Base-by-base conservation (phyloP, 2,113 vertebrate genomes). In the Prolemur simus region DNA sequence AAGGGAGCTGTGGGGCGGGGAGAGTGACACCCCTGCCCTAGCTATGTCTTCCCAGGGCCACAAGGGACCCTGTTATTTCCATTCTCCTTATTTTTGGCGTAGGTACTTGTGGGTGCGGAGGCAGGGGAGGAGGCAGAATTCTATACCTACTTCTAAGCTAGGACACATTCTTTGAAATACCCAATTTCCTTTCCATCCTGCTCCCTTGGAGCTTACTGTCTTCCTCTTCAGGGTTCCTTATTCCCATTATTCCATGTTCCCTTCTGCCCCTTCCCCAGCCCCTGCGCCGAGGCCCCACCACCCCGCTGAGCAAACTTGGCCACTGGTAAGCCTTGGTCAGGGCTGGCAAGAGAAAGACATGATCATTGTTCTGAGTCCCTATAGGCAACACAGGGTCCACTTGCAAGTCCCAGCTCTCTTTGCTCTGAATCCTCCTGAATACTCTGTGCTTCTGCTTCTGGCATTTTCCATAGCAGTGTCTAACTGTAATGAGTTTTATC, bases 401-500 rank as follows among this genome's bases (percentile, higher is more conserved):
- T 80, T 92, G 7, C 60, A 49, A 85, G 32, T 47, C 10, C 47
- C 0, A 1, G 2, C 47, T 93, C 21, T 39, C 7, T 74, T 37
- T 81, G 29, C 80, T 81, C 39, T 37, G n/a, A 82, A 58, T 73
- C 77, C 5, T 89, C 66, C 21, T n/a, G 29, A 66, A 69, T n/a
- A 27, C 14, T 66, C 37, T 4, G 0, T 39, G 27, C 54, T 85
- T 83, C 60, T 68, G 54, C 91, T 91, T 73, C 86, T 49, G 63
- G 88, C 63, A 60, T 68, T 81, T 37, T 84, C 49, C 0, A 4
- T 34, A 60, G 68, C 1, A 29, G 49, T 14, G 47, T 95, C 73
- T 69, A 73, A 54, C 23, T 42, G 37, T 86, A 93, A 87, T 87
- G 68, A 95, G 42, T 86, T 80, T 91, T 60, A 92, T 78, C 77